Percentiles rank a stretch among this genome's conserved stretches.
Evolutionary conservation across 2,797 vertebrate species (phyloP).

Genomic region (Vespertilio murinus): DNA sequence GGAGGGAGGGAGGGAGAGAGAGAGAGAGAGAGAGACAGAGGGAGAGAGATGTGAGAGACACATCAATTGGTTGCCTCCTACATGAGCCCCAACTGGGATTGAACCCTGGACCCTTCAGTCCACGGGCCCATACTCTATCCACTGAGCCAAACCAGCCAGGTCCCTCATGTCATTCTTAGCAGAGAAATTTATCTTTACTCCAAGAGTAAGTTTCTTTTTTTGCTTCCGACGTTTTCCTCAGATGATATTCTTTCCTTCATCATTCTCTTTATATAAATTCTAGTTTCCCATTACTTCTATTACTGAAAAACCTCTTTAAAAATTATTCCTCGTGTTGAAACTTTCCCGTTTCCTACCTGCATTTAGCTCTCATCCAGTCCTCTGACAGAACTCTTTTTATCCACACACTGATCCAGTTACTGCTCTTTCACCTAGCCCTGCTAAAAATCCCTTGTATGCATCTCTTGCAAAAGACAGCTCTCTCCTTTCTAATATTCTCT

Average conservation of each 20-base stretch:
- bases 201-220: neutral
- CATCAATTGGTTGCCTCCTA: too few relatives aligned
- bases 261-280: neutral
- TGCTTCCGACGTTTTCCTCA: neutral
- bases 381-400: neutral
- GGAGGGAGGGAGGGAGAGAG: rapidly evolving
- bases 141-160: too few relatives aligned
- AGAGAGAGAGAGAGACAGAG: too few relatives aligned
- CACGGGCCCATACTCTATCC: too few relatives aligned
- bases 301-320: neutral
- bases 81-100: too few relatives aligned
- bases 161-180: neutral
- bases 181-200: neutral
- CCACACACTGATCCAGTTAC: neutral
- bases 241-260: neutral
- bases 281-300: neutral
- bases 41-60: too few relatives aligned
- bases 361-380: neutral
- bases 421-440: neutral
- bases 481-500: neutral
- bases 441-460: neutral
- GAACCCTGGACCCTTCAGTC: too few relatives aligned
- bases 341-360: neutral
- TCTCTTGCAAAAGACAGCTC: neutral
- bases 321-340: neutral